phyloP scores from a whole-genome alignment of 2,113 vertebrate species.

The Bubo blakistoni region DNA sequence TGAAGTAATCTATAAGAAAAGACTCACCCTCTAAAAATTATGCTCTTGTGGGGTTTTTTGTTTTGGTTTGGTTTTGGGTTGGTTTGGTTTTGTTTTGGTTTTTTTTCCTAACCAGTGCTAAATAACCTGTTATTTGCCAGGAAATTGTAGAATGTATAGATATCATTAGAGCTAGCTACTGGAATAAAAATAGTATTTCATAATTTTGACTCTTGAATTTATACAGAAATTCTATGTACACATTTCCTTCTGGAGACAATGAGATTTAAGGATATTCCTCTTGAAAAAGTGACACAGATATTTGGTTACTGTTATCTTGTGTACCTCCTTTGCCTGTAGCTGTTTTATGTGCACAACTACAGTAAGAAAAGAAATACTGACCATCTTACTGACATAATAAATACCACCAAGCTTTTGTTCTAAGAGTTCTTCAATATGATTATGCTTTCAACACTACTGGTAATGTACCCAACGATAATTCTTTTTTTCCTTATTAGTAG shows the following conservation, averaged over 20 bases:
- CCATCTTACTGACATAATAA: not conserved
- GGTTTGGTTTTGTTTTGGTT: too few relatives aligned
- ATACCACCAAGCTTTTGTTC: not conserved
- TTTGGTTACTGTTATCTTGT: not conserved
- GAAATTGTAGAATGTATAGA: not conserved
- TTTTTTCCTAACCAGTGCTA: not conserved
- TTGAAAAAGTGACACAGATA: not conserved
- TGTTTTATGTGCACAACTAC: not conserved
- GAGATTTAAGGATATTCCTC: not conserved
- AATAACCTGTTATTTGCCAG: not conserved
- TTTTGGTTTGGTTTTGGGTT: too few relatives aligned
- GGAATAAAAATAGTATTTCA: not conserved
- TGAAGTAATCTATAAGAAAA: not conserved
- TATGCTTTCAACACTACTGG: conserved; percentile 2
- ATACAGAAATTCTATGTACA: not conserved
- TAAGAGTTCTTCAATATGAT: conserved; percentile 22
- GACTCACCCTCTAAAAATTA: not conserved
- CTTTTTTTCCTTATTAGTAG: conserved; percentile 14
- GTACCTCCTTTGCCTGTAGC: not conserved
- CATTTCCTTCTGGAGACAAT: not conserved
- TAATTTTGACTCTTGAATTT: not conserved
- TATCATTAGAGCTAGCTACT: not conserved
- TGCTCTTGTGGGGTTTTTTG: not conserved
- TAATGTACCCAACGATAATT: conserved; percentile 1
- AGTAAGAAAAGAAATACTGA: not conserved